phyloP scores from a whole-genome alignment of 2,888 invertebrate species.

The Drosophila nr. fundita region DNA sequence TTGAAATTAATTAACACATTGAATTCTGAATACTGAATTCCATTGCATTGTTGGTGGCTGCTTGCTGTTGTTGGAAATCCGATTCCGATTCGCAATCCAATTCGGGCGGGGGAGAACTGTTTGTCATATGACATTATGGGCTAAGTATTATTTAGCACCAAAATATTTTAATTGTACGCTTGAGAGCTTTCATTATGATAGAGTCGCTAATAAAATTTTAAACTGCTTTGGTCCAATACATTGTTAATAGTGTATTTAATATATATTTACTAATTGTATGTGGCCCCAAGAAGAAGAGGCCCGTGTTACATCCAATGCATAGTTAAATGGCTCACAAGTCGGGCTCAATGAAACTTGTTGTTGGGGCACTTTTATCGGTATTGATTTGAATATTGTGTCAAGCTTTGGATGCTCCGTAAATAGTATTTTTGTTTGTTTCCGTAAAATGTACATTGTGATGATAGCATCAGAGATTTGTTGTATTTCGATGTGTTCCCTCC shows the following conservation, averaged over 20 bases:
- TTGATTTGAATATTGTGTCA: slow-evolving; percentile 24
- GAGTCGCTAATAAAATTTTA: slow-evolving; percentile 59
- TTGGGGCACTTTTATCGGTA: background rate
- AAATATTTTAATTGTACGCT: slow-evolving; percentile 51
- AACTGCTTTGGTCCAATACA: slow-evolving; percentile 47
- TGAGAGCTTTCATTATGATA: slow-evolving; percentile 62
- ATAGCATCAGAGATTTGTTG: background rate
- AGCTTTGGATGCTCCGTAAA: background rate
- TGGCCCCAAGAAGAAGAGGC: slow-evolving; percentile 11
- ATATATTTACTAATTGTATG: slow-evolving; percentile 17
- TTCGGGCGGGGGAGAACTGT: slow-evolving; percentile 17
- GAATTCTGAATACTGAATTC: slow-evolving; percentile 26
- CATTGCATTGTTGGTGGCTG: slow-evolving; percentile 13
- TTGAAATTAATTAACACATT: slow-evolving; percentile 81
- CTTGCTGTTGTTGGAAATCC: slow-evolving; percentile 43
- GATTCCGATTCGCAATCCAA: slow-evolving; percentile 19
- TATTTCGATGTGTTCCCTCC: background rate
- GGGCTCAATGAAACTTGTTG: background rate
- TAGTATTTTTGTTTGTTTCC: background rate
- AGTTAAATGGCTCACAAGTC: slow-evolving; percentile 13
- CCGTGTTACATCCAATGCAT: background rate
- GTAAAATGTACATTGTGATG: background rate
- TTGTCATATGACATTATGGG: slow-evolving; percentile 72
- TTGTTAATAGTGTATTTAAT: slow-evolving; percentile 33
- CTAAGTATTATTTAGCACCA: slow-evolving; percentile 53